Base-by-base conservation (phyloP, 1,140 invertebrate species). In the Penaeus indicus region DNA sequence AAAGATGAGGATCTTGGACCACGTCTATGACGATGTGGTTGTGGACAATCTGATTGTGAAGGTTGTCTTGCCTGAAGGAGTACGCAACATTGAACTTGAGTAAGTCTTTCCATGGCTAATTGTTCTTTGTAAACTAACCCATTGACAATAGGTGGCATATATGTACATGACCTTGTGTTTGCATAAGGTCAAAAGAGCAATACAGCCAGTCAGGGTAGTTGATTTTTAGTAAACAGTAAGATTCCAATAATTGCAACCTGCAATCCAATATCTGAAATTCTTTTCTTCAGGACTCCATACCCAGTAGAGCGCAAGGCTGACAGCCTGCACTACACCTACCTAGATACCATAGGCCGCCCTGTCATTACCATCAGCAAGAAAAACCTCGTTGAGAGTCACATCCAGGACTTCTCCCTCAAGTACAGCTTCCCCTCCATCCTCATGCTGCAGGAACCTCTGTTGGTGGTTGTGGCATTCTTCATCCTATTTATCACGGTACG, bases 301-400 rank as follows among this genome's bases (percentile, higher is more conserved):
- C 92, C 95, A 32, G 95, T 98, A 0, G 95, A 95, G 38, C 94
- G 97, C 81, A 93, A 96, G 21, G 93, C 95, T 22, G 96, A 99
- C 92, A 94, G 95, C 75, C 92, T 97, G 1, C 96, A 98, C 91
- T 97, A 96, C 92, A 99, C 99, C 38, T 99, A 99, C 92, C 94
- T 99, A 91, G 99, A 99, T 93, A 98, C 97, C 3, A 95, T 96
- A 90, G 99, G 99, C 2, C 95, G 98, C 79, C 96, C 97, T 3
- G 97, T 99, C 0, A 94, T 99, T 79, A 95, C 96, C 19, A 94
- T 99, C 22, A 94, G 94, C 22, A 99, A 99, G 92, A 95, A 93
- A 4, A 99, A 99, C 94, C 93, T 99, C 60, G 97, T 99, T 0
- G 98, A 99, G 91, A 97, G 97, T 92, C 99, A 99, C 92, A 99